Percentiles rank a stretch among this genome's conserved stretches.
phyloP scores from a whole-genome alignment of 2,888 invertebrate genomes.

The Mesochorus sp. region DNA sequence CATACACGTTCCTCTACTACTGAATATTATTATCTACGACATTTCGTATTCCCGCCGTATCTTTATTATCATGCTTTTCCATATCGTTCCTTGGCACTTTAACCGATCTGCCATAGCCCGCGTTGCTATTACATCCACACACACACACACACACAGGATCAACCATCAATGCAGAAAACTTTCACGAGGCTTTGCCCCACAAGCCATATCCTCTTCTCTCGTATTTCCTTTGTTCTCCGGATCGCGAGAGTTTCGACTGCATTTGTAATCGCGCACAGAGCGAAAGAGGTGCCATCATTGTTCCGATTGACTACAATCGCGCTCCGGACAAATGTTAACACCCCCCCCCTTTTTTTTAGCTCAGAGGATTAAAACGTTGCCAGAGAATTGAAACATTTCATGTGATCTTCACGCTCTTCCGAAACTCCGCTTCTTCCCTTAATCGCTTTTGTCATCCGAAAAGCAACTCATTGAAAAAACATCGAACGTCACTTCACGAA shows the following conservation, averaged over 20 bases:
- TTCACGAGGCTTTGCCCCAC: not conserved
- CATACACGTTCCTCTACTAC: not conserved
- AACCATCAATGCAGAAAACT: not conserved
- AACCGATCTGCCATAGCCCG: constrained; percentile 6
- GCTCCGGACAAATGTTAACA: constrained; percentile 4
- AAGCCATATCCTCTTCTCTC: not conserved
- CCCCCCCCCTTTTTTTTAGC: not conserved
- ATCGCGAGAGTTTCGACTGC: constrained; percentile 33
- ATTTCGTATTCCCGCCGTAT: constrained; percentile 21
- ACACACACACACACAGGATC: not conserved
- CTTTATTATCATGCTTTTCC: constrained; percentile 30
- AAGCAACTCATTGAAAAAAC: too few relatives aligned
- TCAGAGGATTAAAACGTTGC: constrained; percentile 13
- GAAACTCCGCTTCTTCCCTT: too few relatives aligned
- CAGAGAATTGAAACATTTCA: not conserved
- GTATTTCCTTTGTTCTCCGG: constrained; percentile 44
- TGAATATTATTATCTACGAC: not conserved
- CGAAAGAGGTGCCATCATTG: constrained; percentile 11
- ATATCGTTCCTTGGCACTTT: not conserved
- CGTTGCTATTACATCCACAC: too few relatives aligned
- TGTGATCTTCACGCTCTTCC: not conserved
- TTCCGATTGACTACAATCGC: constrained; percentile 28
- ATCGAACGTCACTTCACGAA: too few relatives aligned
- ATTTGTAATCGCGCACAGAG: not conserved
- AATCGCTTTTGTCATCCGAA: too few relatives aligned